Evolutionary conservation across 1,140 invertebrate species (phyloP).

Genomic region (Hylaeus anthracinus): DNA sequence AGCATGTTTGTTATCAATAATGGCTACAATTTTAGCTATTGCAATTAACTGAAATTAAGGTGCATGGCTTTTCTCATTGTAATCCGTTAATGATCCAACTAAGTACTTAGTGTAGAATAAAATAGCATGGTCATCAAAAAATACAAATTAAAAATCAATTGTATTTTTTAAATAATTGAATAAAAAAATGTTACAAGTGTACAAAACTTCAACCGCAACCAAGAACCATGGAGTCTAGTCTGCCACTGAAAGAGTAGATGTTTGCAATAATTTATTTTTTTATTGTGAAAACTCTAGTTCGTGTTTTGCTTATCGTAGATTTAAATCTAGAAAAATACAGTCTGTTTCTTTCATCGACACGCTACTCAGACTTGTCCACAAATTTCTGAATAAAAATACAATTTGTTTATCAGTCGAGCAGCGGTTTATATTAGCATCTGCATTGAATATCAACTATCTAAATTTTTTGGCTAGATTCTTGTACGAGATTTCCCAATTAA

Average conservation of each 20-base stretch:
- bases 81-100: too few relatives aligned
- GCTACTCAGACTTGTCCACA: slow-evolving; percentile 15
- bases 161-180: background rate
- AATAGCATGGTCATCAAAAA: too few relatives aligned
- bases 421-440: slow-evolving; percentile 46
- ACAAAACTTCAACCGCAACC: background rate
- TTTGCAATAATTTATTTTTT: background rate
- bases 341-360: slow-evolving; percentile 61
- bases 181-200: background rate
- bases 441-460: slow-evolving; percentile 52
- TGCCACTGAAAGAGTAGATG: slow-evolving; percentile 29
- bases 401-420: slow-evolving; percentile 19
- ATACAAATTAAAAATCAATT: too few relatives aligned
- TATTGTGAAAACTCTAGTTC: background rate
- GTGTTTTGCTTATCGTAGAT: slow-evolving; percentile 25
- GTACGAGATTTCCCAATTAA: slow-evolving; percentile 5
- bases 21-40: background rate
- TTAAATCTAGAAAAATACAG: slow-evolving; percentile 75
- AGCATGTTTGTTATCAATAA: background rate
- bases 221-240: background rate
- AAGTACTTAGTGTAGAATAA: too few relatives aligned
- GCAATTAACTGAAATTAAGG: too few relatives aligned
- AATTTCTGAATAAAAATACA: slow-evolving; percentile 40
- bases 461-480: slow-evolving; percentile 36
- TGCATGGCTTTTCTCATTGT: too few relatives aligned